Conservation (phyloP, 2,797 vertebrate genomes). For the Notoglanidium macrostoma region DNA sequence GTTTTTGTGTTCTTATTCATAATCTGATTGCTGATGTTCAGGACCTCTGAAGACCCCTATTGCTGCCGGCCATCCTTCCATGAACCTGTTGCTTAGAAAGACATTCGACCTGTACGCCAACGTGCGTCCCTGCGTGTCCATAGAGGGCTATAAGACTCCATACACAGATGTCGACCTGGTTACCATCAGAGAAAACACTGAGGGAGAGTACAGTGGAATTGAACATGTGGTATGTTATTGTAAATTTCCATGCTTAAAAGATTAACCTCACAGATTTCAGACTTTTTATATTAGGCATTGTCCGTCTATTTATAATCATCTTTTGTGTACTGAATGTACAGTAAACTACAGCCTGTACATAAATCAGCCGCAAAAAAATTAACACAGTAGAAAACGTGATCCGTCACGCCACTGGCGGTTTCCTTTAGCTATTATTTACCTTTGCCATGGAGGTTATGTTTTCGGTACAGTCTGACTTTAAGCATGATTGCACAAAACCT, state of each 20-base stretch:
- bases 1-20: background rate
- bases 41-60: slow-evolving; percentile 95
- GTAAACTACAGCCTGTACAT: background rate
- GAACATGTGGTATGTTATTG: slow-evolving; percentile 85
- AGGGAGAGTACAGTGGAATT: slow-evolving; percentile 97
- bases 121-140: slow-evolving; percentile 91
- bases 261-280: background rate
- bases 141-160: slow-evolving; percentile 92
- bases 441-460: too few relatives aligned
- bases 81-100: slow-evolving; percentile 92
- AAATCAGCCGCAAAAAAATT: background rate
- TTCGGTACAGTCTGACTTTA: too few relatives aligned
- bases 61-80: slow-evolving; percentile 94
- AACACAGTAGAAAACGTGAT: background rate
- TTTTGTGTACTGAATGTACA: background rate
- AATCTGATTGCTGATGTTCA: slow-evolving; percentile 57
- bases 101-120: slow-evolving; percentile 97
- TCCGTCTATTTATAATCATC: background rate
- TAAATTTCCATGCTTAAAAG: background rate
- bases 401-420: background rate
- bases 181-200: slow-evolving; percentile 96
- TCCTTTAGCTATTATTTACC: background rate
- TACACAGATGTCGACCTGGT: slow-evolving; percentile 92
- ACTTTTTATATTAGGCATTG: background rate
- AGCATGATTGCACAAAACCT: too few relatives aligned